Evolutionary conservation across 1,140 invertebrate genomes (phyloP).

Genomic region (Copidosoma floridanum): DNA sequence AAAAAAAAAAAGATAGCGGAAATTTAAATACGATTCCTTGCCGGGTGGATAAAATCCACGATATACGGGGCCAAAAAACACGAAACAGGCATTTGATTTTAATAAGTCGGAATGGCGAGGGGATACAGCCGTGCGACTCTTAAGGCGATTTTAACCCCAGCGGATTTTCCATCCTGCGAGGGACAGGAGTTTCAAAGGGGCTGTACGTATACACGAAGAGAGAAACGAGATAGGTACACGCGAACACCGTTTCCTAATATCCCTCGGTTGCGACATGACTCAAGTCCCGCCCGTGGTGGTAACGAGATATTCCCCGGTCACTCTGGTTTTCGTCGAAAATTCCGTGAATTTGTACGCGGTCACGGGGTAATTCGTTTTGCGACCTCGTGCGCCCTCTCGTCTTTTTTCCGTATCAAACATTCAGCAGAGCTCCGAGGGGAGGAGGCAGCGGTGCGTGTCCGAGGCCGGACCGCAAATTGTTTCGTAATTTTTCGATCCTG

Average conservation of each 20-base stretch:
- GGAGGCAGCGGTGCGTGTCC: not conserved
- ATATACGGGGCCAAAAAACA: too few species aligned
- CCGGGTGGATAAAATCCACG: too few species aligned
- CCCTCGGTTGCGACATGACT: too few species aligned
- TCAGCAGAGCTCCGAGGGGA: not conserved
- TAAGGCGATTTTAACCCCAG: conserved; percentile 6
- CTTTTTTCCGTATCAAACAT: conserved; percentile 20
- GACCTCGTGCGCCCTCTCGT: not conserved
- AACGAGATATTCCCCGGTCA: not conserved
- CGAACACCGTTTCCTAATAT: too few species aligned
- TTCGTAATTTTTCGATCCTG: conserved; percentile 15
- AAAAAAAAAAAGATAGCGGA: too few species aligned
- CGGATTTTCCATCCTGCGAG: not conserved
- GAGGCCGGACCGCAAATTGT: conserved; percentile 20
- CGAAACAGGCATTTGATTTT: not conserved
- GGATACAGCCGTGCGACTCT: not conserved
- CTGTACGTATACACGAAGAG: not conserved
- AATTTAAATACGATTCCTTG: too few species aligned
- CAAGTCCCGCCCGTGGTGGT: not conserved
- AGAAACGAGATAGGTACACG: too few species aligned
- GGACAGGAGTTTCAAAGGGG: not conserved
- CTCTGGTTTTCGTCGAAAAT: conserved; percentile 28
- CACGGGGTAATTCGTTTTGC: conserved; percentile 40
- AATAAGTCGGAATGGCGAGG: not conserved
- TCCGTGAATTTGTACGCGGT: conserved; percentile 41